These are phyloP conservation scores for Campylomormyrus tamandua DNA, from an alignment of 2,113 vertebrate genomes.

Conservation along the genomic window DNA sequence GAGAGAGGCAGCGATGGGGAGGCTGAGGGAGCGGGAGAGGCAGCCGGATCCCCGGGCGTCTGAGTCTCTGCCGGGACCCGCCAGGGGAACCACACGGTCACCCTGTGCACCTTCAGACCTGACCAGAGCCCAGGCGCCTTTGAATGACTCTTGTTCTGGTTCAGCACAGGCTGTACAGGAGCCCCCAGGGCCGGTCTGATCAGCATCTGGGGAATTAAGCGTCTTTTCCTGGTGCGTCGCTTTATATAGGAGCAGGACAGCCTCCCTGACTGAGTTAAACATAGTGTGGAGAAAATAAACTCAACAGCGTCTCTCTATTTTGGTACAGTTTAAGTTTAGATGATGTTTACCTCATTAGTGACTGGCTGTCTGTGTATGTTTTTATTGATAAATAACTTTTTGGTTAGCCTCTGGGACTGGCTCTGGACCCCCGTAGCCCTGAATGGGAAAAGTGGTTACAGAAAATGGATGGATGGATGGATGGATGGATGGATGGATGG, in stretches of 20 bases:
- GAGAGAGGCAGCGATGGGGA: conserved; percentile 23
- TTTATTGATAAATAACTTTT: background rate
- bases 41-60: conserved; percentile 41
- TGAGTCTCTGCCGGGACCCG: conserved; percentile 42
- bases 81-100: background rate
- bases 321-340: background rate
- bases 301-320: background rate
- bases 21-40: conserved; percentile 38
- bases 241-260: background rate
- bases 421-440: background rate
- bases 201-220: background rate
- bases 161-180: background rate
- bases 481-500: background rate
- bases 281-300: background rate
- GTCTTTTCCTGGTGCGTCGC: background rate
- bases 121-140: background rate
- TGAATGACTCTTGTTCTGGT: background rate
- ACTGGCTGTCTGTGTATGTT: background rate
- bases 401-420: background rate
- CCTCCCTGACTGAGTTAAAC: background rate
- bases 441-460: background rate
- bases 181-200: background rate
- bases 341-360: background rate
- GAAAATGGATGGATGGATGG: background rate
- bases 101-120: background rate